Evolutionary conservation across 2,113 vertebrate genomes (phyloP), one percentile per base, ranked within the genome.

Genomic region (Ochotona curzoniae): DNA sequence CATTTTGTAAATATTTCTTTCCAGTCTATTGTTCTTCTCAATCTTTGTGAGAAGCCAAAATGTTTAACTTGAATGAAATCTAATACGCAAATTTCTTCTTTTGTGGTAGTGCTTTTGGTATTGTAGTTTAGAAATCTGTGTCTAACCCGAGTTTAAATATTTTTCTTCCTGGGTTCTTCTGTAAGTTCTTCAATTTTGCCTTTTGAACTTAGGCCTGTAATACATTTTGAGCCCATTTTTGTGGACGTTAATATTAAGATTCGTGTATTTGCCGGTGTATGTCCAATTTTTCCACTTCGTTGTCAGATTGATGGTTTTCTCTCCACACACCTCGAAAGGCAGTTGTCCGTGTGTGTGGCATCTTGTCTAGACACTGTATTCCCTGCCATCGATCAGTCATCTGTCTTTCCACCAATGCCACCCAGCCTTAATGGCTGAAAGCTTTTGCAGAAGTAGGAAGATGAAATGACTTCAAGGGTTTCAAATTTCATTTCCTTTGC

Each of bases 151-250:
- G 20, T 44, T 70, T 87, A 86, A 21, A 25, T 76, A 89, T 70
- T 92, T 57, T 84, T 28, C 69, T 9, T n/a, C 60, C 14, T 69
- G 21, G 35, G 38, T 83, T 83, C 83, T 25, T 26, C 44, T 78
- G 66, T 14, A 93, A 38, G 3, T 35, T 83, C 57, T 83, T 60
- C 30, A 69, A 28, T 21, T 74, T 14, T 75, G 88, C 57, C n/a
- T 57, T 86, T 85, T 85, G 11, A 57, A 38, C 78, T 76, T 32
- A 85, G 44, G 18, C 73, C 21, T 78, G 60, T 21, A 14, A 25
- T 84, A 63, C 26, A 82, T 60, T 60, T 76, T 71, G 70, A 89
- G 60, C 83, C 88, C 80, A 66, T 44, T 85, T 94, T 89, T 69
- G n/a, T 47, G 73, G 54, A 71, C 18, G 30, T 38, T 70, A 10